Evolutionary conservation across 2,113 vertebrate genomes (phyloP).

Genomic region (Macrotis lagotis): DNA sequence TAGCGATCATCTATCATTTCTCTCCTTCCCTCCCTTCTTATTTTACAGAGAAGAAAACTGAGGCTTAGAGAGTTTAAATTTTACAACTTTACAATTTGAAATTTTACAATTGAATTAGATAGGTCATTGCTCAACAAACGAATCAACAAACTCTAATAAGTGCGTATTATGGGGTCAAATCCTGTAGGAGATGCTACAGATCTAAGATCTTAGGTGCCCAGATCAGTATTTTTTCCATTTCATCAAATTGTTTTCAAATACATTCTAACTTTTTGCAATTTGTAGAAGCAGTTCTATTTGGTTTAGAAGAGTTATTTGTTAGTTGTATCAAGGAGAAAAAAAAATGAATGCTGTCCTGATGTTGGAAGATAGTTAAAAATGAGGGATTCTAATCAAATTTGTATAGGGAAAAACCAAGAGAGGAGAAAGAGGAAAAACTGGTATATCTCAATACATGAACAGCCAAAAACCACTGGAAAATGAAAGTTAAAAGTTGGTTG

Average conservation of each 20-base stretch:
- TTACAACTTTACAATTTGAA: neutral
- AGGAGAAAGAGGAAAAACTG: neutral
- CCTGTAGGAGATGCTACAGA: neutral
- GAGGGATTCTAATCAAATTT: neutral
- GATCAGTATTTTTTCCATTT: neutral
- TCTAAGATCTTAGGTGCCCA: neutral
- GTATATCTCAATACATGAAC: neutral
- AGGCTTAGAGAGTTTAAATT: neutral
- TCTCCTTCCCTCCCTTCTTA: neutral
- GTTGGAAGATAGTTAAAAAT: neutral
- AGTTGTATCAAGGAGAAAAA: neutral
- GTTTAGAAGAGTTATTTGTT: neutral
- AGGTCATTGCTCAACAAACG: neutral
- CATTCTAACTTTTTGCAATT: neutral
- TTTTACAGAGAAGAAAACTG: neutral
- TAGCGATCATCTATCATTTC: neutral
- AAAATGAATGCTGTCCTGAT: neutral
- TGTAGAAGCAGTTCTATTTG: neutral
- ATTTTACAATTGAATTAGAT: neutral
- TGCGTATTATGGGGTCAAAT: neutral
- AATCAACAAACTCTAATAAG: neutral
- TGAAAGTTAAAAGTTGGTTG: conserved; percentile 36
- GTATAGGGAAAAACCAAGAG: neutral
- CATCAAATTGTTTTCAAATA: neutral
- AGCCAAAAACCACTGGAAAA: neutral